Base-by-base conservation (phyloP, 2,113 vertebrate species). In the Spermophilus dauricus region DNA sequence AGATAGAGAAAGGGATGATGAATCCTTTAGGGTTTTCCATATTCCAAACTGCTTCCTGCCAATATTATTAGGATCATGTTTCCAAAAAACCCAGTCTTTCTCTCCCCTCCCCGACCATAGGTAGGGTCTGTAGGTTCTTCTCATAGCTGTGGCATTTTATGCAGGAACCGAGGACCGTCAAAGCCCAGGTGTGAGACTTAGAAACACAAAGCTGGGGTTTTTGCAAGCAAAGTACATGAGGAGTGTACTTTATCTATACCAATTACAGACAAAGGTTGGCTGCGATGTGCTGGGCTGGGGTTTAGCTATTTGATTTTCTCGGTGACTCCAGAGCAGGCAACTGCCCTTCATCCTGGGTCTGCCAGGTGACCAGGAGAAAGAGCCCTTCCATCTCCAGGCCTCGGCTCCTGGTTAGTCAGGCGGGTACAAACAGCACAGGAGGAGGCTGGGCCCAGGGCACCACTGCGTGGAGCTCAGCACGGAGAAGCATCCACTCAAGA, bases 181-280 rank as follows among this genome's bases (percentile, higher is more conserved):
- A 16, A 42, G 10, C 20, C 6, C 5, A 8, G 0, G 4, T 8
- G 20, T 13, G 34, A 30, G 63, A 6, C 28, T 6, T 75, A 24
- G n/a, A 39, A 39, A 58, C n/a, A 37, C 48, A 37, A 5, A 11
- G 5, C 28, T 24, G 7, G 30, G 24, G 37, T 17, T 72, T 89
- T 69, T 53, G 42, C 45, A 34, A 69, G 56, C 8, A 14, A 51
- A 85, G 37, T 18, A 0, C 1, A 2, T 12, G 53, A 77, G 69
- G 37, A 20, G 32, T 3, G 30, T 16, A 16, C 37, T n/a, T 72
- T 30, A n/a, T 69, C 78, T 87, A 22, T 26, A 34, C 17, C 8
- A 14, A 10, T 11, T 32, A 24, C 14, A 63, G 5, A 4, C 18
- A 3, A 5, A 42, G 32, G 26, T 42, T 61, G 26, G 89, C 51